These are phyloP conservation scores for Ramazzottius varieornatus DNA, from an alignment of 2,888 invertebrate species.

Conservation along the genomic window DNA sequence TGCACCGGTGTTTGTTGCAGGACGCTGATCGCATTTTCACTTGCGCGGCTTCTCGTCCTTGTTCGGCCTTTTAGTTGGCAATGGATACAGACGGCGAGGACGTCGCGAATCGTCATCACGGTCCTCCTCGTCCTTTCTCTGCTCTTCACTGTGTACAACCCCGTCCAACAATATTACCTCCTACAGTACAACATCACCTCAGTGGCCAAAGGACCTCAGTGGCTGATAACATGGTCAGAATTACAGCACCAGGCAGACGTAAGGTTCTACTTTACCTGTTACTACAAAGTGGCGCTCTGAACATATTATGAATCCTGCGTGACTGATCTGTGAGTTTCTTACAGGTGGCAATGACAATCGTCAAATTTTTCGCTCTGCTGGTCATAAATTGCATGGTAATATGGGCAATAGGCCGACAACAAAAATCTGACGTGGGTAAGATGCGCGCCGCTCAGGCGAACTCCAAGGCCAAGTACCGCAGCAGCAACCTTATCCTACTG, in stretches of 20 bases:
- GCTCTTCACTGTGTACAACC: neutral
- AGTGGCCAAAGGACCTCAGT: neutral
- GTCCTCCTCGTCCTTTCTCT: neutral
- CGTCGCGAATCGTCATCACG: neutral
- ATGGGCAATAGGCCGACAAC: neutral
- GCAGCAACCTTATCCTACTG: neutral
- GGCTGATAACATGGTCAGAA: neutral
- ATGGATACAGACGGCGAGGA: neutral
- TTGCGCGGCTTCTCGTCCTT: neutral
- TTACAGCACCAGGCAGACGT: neutral
- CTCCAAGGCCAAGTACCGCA: neutral
- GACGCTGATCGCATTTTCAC: neutral
- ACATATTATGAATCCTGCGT: neutral
- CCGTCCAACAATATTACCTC: neutral
- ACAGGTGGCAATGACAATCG: neutral
- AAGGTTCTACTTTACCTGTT: neutral
- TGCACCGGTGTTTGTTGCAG: neutral
- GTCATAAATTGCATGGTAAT: neutral
- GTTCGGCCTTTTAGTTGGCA: neutral
- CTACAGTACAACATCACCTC: neutral
- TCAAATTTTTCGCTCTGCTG: neutral
- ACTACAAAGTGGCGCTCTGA: neutral
- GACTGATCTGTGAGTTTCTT: neutral
- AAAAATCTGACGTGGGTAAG: neutral
- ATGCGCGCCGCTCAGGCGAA: neutral